Evolutionary conservation across 2,888 invertebrate species (phyloP).

Genomic region (Cryptocephalus moraei): DNA sequence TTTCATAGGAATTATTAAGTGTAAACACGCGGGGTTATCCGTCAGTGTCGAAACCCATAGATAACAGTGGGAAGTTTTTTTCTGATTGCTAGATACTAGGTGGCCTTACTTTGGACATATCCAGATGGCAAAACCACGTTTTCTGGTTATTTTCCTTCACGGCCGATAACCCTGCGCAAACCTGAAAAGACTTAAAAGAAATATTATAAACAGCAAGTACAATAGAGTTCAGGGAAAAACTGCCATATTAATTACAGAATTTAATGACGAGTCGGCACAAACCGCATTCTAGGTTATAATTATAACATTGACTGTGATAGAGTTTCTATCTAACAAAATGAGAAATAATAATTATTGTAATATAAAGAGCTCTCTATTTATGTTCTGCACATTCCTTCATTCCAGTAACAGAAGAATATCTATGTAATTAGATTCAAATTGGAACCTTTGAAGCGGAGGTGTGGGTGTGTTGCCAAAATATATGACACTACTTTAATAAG

Average conservation of each 20-base stretch:
- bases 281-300: slow-evolving; percentile 1
- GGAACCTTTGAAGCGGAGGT: not conserved
- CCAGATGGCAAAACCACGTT: too few species aligned
- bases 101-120: too few species aligned
- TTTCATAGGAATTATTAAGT: too few species aligned
- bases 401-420: not conserved
- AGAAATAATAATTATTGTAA: not conserved
- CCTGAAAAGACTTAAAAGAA: not conserved
- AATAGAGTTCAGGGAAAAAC: slow-evolving; percentile 24
- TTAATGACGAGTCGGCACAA: slow-evolving; percentile 18
- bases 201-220: slow-evolving; percentile 14
- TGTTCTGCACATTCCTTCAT: slow-evolving; percentile 25
- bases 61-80: too few species aligned
- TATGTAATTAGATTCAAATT: not conserved
- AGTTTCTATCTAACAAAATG: slow-evolving; percentile 21
- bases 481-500: too few species aligned
- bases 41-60: too few species aligned
- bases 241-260: slow-evolving; percentile 10
- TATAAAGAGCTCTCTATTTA: slow-evolving; percentile 23
- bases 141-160: too few species aligned
- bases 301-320: slow-evolving; percentile 28
- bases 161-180: too few species aligned
- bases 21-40: too few species aligned
- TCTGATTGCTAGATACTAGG: too few species aligned
- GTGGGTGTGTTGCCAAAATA: not conserved